phyloP scores from a whole-genome alignment of 2,888 invertebrate genomes.

The Lasioglossum villosulum region DNA sequence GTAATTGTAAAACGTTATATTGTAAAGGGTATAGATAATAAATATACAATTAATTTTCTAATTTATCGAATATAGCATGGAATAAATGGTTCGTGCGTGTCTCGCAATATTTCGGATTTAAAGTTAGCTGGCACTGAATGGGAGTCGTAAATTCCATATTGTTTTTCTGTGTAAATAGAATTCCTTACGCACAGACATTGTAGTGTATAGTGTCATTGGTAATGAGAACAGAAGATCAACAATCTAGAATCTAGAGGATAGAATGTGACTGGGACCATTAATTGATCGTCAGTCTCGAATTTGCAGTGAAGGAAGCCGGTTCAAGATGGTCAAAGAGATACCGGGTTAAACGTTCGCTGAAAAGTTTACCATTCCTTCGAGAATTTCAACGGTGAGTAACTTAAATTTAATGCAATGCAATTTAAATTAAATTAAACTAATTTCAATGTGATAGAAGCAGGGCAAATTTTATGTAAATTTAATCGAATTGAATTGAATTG shows the following conservation, averaged over 20 bases:
- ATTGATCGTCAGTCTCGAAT: slow-evolving; percentile 19
- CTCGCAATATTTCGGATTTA: background rate
- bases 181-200: background rate
- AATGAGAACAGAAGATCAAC: slow-evolving; percentile 26
- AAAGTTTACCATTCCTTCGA: background rate
- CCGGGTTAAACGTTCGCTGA: background rate
- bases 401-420: too few relatives aligned
- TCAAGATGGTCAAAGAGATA: slow-evolving; percentile 16
- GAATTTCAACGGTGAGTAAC: background rate
- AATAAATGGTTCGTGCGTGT: background rate
- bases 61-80: background rate
- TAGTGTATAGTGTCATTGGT: background rate
- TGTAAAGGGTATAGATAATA: too few relatives aligned
- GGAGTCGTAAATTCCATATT: slow-evolving; percentile 8
- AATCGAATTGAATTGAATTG: background rate
- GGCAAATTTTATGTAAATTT: background rate
- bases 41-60: background rate
- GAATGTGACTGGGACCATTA: background rate
- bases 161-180: slow-evolving; percentile 3
- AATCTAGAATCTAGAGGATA: background rate
- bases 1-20: too few relatives aligned
- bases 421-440: too few relatives aligned
- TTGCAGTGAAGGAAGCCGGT: slow-evolving; percentile 12
- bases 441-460: background rate
- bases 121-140: slow-evolving; percentile 4